Conservation (phyloP, 2,888 invertebrate genomes). For the Nomada lathburiana region DNA sequence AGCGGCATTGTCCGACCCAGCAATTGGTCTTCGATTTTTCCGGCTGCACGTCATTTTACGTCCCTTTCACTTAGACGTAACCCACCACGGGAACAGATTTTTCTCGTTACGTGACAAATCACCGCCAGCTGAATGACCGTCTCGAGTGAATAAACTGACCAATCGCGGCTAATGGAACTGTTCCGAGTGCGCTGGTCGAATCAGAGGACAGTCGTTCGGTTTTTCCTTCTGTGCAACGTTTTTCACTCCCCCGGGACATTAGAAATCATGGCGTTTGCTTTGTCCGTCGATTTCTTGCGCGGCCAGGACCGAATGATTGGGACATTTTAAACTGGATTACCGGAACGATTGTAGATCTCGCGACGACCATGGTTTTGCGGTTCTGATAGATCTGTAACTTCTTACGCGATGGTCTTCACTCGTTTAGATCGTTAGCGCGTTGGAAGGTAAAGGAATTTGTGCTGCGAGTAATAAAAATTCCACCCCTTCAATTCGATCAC, state of each 20-base stretch:
- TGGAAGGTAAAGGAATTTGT: too few species aligned
- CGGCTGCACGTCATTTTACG: conserved; percentile 52
- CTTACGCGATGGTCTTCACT: too few species aligned
- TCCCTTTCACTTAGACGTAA: conserved; percentile 32
- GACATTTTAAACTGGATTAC: background rate
- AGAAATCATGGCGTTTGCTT: background rate
- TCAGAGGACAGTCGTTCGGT: conserved; percentile 45
- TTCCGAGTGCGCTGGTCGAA: conserved; percentile 27
- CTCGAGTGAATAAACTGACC: conserved; percentile 60
- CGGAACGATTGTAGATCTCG: too few species aligned
- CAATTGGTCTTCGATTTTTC: conserved; percentile 67
- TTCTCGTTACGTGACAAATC: conserved; percentile 61
- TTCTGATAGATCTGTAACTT: too few species aligned
- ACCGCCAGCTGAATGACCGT: conserved; percentile 26
- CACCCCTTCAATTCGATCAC: background rate
- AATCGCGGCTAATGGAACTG: conserved; percentile 55
- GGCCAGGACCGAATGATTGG: background rate
- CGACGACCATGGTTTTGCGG: too few species aligned
- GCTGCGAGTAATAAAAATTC: too few species aligned
- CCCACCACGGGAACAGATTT: conserved; percentile 46
- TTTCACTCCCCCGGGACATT: conserved; percentile 17
- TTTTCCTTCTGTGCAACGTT: conserved; percentile 4
- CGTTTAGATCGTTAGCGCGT: too few species aligned
- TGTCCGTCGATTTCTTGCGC: background rate
- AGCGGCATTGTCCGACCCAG: conserved; percentile 64